Conservation (phyloP, 2,797 vertebrate species). For the Tinamus major region DNA sequence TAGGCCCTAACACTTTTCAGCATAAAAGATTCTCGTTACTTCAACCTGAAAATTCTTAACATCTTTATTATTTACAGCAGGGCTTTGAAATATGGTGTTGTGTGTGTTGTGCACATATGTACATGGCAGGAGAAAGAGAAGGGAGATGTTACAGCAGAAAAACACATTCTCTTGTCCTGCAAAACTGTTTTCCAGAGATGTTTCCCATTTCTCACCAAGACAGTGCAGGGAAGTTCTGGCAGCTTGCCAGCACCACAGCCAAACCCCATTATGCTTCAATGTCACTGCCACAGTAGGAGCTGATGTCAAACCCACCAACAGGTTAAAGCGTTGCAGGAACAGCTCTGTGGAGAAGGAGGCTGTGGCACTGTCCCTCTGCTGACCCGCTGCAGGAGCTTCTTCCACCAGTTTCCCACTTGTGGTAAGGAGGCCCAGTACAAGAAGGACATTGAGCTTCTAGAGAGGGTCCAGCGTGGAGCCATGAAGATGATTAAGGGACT, state of each 20-base stretch:
- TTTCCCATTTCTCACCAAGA: background rate
- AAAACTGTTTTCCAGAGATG: background rate
- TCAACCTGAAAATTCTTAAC: background rate
- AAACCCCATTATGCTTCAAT: accelerated
- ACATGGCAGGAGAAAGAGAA: background rate
- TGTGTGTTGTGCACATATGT: background rate
- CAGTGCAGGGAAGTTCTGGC: background rate
- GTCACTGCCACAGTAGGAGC: background rate
- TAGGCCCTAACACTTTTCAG: background rate
- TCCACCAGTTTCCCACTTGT: background rate
- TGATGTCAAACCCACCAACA: background rate
- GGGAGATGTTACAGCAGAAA: background rate
- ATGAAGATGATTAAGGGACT: too few relatives aligned
- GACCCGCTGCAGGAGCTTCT: background rate
- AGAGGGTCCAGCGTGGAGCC: too few relatives aligned
- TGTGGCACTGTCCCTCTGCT: background rate
- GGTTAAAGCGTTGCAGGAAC: background rate
- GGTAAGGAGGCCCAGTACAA: background rate
- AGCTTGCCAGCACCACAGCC: background rate
- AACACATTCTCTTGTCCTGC: background rate
- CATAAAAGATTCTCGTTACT: background rate
- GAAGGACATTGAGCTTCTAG: too few relatives aligned
- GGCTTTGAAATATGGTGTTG: background rate
- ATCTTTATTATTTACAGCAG: background rate
- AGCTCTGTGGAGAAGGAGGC: background rate